Percentiles rank a stretch among this genome's conserved stretches.
phyloP scores from a whole-genome alignment of 1,140 invertebrate genomes.

The Drosophila chauvacae region DNA sequence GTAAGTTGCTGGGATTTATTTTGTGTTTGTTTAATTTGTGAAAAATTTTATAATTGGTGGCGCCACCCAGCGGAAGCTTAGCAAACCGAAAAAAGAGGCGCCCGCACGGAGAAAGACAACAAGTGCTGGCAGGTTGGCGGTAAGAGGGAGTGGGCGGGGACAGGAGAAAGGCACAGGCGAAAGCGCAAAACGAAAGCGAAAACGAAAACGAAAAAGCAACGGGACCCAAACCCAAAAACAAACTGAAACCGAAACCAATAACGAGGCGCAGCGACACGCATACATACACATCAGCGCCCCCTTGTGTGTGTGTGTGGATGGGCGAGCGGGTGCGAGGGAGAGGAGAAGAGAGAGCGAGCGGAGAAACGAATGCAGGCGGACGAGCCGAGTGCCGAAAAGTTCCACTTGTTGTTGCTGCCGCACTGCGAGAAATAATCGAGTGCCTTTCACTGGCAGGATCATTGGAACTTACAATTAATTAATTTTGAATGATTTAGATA shows the following conservation, averaged over 20 bases:
- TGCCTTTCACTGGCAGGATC: background rate
- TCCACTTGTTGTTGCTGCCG: constrained; percentile 69
- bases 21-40: constrained; percentile 52
- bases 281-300: constrained; percentile 25
- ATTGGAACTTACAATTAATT: too few relatives aligned
- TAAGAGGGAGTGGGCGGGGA: background rate
- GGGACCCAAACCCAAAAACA: constrained; percentile 22
- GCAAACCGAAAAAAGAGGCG: constrained; percentile 26
- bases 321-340: constrained; percentile 14
- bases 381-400: constrained; percentile 61
- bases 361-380: constrained; percentile 48
- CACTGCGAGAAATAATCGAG: constrained; percentile 9
- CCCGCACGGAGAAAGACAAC: constrained; percentile 6
- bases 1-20: constrained; percentile 24
- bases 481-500: too few relatives aligned
- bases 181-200: constrained; percentile 41
- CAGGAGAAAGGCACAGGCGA: constrained; percentile 41
- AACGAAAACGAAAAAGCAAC: constrained; percentile 38
- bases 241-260: constrained; percentile 58
- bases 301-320: background rate
- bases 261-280: constrained; percentile 50
- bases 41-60: constrained; percentile 52
- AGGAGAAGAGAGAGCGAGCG: constrained; percentile 7
- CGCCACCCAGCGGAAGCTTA: constrained; percentile 75
- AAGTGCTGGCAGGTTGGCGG: background rate